Evolutionary conservation across 1,140 invertebrate genomes (phyloP), one percentile per base, ranked within the genome.

Genomic region (Maniola jurtina): DNA sequence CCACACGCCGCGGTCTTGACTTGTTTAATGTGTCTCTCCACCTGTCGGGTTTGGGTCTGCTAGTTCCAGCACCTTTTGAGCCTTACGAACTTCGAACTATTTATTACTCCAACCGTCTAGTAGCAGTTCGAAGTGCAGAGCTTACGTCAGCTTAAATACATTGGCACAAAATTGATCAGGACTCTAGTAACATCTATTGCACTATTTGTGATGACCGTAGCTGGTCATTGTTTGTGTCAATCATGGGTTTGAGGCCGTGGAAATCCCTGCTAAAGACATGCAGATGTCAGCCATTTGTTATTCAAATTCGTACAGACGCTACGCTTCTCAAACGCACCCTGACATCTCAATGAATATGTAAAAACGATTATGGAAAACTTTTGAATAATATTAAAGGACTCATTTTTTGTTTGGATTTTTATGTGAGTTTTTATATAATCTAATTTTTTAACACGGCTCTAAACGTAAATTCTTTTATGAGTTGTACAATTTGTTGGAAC

Each of bases 341-440:
- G 81, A 89, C 84, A 83, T 83, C 75, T 68, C 73, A 76, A 88
- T 89, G 88, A 90, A 89, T 90, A 90, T 90, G 85, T 90, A 90
- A 87, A 83, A 86, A 89, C 81, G 79, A 86, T 89, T 86, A 88
- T 86, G 84, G 81, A 88, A 85, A 85, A 82, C 78, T 83, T 83
- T 79, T 78, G 79, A 81, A 80, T 84, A 78, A 81, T 52, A 52
- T 16, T 52, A 52, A 52, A 55, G 54, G 25, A 55, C 11, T 55
- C 25, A 55, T 35, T 52, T 68, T 54, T 50, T 61, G 11, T 34
- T 48, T 47, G 14, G 25, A 60, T 48, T 34, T 48, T 48, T 33
- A 34, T 48, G 13, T 48, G 25, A 55, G 52, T 35, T 35, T 55
- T 55, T 35, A 35, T 33, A 55, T 35, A 55, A 55, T 55, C 25